Percentiles rank a stretch among this genome's conserved stretches.
Conservation (phyloP, 37 sponge, comb jelly and placozoan genomes). For the Eunapius fragilis region DNA sequence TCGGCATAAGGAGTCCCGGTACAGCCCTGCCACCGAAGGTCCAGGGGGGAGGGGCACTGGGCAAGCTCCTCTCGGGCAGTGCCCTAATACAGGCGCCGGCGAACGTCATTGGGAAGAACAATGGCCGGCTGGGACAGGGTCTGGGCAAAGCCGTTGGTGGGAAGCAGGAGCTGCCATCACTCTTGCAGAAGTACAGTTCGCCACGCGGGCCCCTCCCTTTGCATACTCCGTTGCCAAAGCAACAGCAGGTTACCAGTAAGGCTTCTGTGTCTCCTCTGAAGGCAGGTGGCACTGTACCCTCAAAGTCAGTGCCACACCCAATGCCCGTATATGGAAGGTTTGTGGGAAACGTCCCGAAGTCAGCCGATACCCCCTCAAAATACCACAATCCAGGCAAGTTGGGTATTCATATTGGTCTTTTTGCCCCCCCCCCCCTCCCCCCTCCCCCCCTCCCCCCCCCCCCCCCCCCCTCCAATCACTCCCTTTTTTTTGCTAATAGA, state of each 20-base stretch:
- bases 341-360: not conserved
- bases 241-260: not conserved
- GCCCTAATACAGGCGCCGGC: not conserved
- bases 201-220: not conserved
- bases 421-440: too few species aligned
- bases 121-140: not conserved
- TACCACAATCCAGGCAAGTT: not conserved
- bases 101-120: not conserved
- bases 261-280: not conserved
- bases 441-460: too few species aligned
- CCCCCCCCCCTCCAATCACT: too few species aligned
- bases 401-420: not conserved
- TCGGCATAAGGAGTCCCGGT: not conserved
- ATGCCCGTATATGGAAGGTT: not conserved
- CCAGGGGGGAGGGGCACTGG: not conserved
- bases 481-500: not conserved
- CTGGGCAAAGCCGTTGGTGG: not conserved
- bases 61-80: not conserved
- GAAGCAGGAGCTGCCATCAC: not conserved
- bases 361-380: not conserved
- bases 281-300: not conserved
- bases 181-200: not conserved
- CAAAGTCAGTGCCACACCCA: not conserved
- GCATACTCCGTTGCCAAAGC: not conserved
- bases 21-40: not conserved